phyloP scores from a whole-genome alignment of 2,888 invertebrate genomes.

The Leptinotarsa peninsularis region DNA sequence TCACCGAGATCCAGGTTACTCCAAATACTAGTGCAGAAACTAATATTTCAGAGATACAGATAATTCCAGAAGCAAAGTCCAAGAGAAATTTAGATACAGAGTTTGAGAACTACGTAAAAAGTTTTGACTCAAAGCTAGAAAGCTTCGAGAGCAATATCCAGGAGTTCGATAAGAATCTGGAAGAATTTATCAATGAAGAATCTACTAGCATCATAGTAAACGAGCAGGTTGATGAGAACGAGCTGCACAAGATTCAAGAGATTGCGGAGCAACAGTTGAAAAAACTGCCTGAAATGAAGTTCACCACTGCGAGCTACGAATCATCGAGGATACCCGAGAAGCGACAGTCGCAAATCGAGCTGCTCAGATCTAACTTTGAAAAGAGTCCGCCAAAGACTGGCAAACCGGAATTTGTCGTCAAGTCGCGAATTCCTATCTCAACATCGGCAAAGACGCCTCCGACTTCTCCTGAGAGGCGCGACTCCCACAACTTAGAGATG shows the following conservation, averaged over 20 bases:
- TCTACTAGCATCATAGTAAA: conserved; percentile 46
- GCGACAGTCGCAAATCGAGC: conserved; percentile 71
- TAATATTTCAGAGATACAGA: conserved; percentile 59
- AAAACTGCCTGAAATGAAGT: conserved; percentile 70
- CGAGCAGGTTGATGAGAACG: conserved; percentile 58
- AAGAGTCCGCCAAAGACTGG: conserved; percentile 60
- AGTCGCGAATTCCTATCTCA: conserved; percentile 64
- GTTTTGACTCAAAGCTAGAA: conserved; percentile 57
- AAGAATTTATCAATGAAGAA: conserved; percentile 48
- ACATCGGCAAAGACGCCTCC: conserved; percentile 63
- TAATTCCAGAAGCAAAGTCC: conserved; percentile 62
- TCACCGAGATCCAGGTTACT: conserved; percentile 81
- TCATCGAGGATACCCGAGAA: conserved; percentile 71
- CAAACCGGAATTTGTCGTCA: conserved; percentile 51
- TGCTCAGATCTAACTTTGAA: conserved; percentile 67
- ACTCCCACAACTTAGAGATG: conserved; percentile 59
- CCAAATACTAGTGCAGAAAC: conserved; percentile 64
- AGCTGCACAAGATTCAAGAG: conserved; percentile 63
- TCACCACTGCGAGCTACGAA: conserved; percentile 75
- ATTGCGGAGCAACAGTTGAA: conserved; percentile 65
- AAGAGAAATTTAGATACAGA: conserved; percentile 64
- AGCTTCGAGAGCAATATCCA: conserved; percentile 57
- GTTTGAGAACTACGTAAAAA: conserved; percentile 63
- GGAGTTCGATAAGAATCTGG: conserved; percentile 55
- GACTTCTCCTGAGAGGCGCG: conserved; percentile 62